These are phyloP conservation scores for Hartigia nigra DNA, from an alignment of 2,888 invertebrate genomes.

Conservation along the genomic window DNA sequence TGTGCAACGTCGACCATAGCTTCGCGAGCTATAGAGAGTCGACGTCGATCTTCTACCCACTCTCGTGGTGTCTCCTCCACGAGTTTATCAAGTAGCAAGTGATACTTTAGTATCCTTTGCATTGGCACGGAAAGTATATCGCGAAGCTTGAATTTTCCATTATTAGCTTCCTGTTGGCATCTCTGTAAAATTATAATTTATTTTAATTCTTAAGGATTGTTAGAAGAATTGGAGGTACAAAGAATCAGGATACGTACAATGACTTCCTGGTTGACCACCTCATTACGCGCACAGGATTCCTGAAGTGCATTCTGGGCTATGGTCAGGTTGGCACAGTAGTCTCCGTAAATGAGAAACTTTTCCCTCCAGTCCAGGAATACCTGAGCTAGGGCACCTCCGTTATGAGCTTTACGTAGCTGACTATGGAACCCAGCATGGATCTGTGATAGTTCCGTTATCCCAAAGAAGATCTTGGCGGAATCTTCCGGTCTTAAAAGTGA, in stretches of 20 bases:
- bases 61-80: slow-evolving; percentile 88
- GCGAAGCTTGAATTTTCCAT: slow-evolving; percentile 92
- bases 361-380: slow-evolving; percentile 93
- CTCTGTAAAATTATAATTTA: slow-evolving; percentile 71
- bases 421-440: slow-evolving; percentile 87
- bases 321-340: slow-evolving; percentile 95
- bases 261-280: slow-evolving; percentile 75
- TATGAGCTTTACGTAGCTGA: slow-evolving; percentile 81
- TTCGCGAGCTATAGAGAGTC: slow-evolving; percentile 88
- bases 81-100: slow-evolving; percentile 89
- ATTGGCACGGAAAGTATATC: slow-evolving; percentile 98
- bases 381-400: slow-evolving; percentile 70
- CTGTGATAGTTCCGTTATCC: slow-evolving; percentile 87
- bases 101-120: slow-evolving; percentile 98
- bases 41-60: slow-evolving; percentile 86
- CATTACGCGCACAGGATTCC: slow-evolving; percentile 77
- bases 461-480: slow-evolving; percentile 85
- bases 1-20: slow-evolving; percentile 97
- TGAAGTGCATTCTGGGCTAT: slow-evolving; percentile 88
- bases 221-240: background rate
- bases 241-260: slow-evolving; percentile 68
- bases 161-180: slow-evolving; percentile 93
- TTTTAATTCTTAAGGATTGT: background rate
- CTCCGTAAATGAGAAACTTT: slow-evolving; percentile 92
- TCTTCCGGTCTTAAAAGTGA: slow-evolving; percentile 80